These are phyloP conservation scores for Danaus melanippus DNA, from an alignment of 1,140 invertebrate genomes.

Conservation along the genomic window DNA sequence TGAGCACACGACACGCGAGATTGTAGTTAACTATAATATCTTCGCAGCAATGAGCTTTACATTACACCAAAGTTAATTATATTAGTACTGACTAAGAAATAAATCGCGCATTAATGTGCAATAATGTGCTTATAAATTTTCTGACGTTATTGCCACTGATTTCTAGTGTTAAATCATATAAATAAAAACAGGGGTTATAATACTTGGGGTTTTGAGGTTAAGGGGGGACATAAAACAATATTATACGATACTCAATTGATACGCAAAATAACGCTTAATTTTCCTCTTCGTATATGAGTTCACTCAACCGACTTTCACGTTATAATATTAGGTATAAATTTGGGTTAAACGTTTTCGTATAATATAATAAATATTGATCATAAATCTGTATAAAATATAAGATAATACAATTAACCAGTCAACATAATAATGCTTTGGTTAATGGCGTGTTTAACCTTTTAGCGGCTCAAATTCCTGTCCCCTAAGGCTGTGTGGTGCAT, in stretches of 20 bases:
- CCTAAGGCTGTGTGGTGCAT: slow-evolving; percentile 14
- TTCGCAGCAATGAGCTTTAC: slow-evolving; percentile 26
- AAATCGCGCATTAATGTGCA: slow-evolving; percentile 18
- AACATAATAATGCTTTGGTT: slow-evolving; percentile 14
- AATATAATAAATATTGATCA: slow-evolving; percentile 2
- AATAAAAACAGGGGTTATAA: slow-evolving; percentile 7
- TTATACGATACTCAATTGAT: slow-evolving; percentile 15
- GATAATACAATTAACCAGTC: slow-evolving; percentile 6
- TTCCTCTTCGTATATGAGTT: slow-evolving; percentile 7
- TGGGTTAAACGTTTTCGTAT: slow-evolving; percentile 9
- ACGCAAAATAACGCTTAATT: slow-evolving; percentile 10
- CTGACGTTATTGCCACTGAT: slow-evolving; percentile 7
- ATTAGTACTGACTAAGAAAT: slow-evolving; percentile 18
- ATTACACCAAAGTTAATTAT: slow-evolving; percentile 20
- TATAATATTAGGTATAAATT: slow-evolving; percentile 8
- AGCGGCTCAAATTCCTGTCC: slow-evolving; percentile 17
- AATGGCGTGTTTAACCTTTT: slow-evolving; percentile 21
- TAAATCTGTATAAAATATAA: slow-evolving; percentile 12
- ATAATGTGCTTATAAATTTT: slow-evolving; percentile 11
- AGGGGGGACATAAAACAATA: slow-evolving; percentile 15
- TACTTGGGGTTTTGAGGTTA: slow-evolving; percentile 14
- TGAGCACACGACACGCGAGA: slow-evolving; percentile 42
- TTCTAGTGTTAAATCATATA: slow-evolving; percentile 4
- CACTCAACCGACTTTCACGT: slow-evolving; percentile 16
- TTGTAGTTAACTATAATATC: slow-evolving; percentile 34